Evolutionary conservation across 2,113 vertebrate species (phyloP).

Genomic region (Microcebus jonahi): DNA sequence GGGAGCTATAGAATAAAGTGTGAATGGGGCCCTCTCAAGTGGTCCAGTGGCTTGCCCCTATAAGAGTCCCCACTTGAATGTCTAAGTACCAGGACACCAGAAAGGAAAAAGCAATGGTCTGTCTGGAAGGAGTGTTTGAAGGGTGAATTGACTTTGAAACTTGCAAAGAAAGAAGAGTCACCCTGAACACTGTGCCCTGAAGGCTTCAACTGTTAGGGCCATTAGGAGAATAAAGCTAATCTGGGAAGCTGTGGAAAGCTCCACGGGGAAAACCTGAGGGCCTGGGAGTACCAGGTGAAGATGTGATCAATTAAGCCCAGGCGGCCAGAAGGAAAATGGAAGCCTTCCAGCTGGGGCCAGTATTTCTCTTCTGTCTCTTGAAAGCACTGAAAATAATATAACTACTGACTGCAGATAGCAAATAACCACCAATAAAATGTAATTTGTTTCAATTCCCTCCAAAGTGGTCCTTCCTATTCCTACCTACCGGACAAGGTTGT

Average conservation of each 20-base stretch:
- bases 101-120: neutral
- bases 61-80: neutral
- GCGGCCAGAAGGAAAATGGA: neutral
- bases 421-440: neutral
- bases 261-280: neutral
- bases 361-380: neutral
- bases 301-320: neutral
- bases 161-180: neutral
- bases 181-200: neutral
- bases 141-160: neutral
- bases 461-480: neutral
- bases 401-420: neutral
- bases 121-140: neutral
- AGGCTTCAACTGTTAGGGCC: neutral
- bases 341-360: neutral
- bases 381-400: neutral
- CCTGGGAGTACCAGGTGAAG: neutral
- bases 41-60: neutral
- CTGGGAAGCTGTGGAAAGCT: neutral
- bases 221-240: neutral
- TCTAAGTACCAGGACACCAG: neutral
- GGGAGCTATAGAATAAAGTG: neutral
- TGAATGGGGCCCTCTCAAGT: neutral
- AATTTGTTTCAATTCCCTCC: neutral
- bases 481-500: neutral